Evolutionary conservation across 2,888 invertebrate species (phyloP).

Genomic region (Odontomyia ornata): DNA sequence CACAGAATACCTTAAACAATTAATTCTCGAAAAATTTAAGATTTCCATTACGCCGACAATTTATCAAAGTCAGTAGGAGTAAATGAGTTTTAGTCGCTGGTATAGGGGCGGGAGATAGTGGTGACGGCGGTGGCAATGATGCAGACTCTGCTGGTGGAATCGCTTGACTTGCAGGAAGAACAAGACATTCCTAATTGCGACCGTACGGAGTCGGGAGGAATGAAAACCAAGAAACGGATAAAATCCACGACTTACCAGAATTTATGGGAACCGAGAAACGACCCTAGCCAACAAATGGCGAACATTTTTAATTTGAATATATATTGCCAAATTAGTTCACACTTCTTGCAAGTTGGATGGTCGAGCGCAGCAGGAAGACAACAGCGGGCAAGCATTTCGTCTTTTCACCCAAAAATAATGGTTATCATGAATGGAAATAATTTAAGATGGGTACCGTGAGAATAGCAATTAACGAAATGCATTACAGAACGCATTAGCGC

Average conservation of each 20-base stretch:
- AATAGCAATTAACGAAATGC: constrained; percentile 7
- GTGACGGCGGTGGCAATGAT: too few species aligned
- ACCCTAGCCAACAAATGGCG: constrained; percentile 44
- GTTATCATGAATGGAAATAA: background rate
- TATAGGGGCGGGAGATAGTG: background rate
- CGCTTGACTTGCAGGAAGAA: constrained; percentile 14
- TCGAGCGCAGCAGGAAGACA: background rate
- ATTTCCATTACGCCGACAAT: constrained; percentile 37
- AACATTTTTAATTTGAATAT: constrained; percentile 45
- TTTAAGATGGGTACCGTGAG: constrained; percentile 27
- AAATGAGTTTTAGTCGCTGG: constrained; percentile 31
- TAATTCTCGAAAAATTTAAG: constrained; percentile 35
- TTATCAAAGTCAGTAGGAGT: constrained; percentile 39
- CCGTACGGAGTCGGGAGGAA: constrained; percentile 22
- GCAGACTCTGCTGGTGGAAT: background rate
- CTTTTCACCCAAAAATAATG: constrained; percentile 18
- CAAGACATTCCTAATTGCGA: constrained; percentile 43
- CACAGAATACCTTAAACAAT: constrained; percentile 27
- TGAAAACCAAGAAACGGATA: constrained; percentile 42
- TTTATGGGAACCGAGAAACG: constrained; percentile 42
- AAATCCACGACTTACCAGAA: constrained; percentile 44
- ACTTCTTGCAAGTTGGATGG: constrained; percentile 15
- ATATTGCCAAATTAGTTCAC: constrained; percentile 44
- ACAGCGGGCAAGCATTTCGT: background rate
- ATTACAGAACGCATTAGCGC: too few species aligned